Conservation (phyloP, 2,888 invertebrate species). For the Athalia cordata region DNA sequence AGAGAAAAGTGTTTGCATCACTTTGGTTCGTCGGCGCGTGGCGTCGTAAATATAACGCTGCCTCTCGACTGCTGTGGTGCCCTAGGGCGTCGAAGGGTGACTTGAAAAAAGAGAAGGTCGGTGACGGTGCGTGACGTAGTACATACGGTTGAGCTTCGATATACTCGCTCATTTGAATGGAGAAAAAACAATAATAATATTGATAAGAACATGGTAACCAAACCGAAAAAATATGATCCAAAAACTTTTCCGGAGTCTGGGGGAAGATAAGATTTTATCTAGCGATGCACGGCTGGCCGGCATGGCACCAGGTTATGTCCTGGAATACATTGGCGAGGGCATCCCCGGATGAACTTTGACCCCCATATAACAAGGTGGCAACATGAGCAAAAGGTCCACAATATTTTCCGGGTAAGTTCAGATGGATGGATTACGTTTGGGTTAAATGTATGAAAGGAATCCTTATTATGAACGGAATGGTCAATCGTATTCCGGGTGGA, state of each 20-base stretch:
- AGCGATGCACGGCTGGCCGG: too few species aligned
- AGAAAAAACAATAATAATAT: background rate
- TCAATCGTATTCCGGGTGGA: too few species aligned
- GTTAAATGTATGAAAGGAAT: too few species aligned
- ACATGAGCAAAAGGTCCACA: too few species aligned
- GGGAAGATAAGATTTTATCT: background rate
- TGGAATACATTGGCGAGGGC: too few species aligned
- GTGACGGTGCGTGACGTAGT: conserved; percentile 26
- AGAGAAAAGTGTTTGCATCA: conserved; percentile 35
- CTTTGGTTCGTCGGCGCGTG: conserved; percentile 37
- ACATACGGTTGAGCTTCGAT: conserved; percentile 1
- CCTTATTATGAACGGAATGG: too few species aligned
- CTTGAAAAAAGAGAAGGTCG: conserved; percentile 6
- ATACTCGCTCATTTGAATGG: conserved; percentile 6
- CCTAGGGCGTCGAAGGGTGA: conserved; percentile 38
- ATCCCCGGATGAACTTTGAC: too few species aligned
- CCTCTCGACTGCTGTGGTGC: conserved; percentile 34
- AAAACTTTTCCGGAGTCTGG: background rate
- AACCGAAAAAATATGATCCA: background rate
- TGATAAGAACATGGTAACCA: background rate
- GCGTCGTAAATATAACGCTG: conserved; percentile 38
- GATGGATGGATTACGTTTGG: too few species aligned
- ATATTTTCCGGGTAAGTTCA: too few species aligned
- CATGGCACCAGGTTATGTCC: too few species aligned
- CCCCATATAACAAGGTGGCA: too few species aligned